phyloP scores from a whole-genome alignment of 92 coral and sea anemone genomes.

The Porites divaricata region DNA sequence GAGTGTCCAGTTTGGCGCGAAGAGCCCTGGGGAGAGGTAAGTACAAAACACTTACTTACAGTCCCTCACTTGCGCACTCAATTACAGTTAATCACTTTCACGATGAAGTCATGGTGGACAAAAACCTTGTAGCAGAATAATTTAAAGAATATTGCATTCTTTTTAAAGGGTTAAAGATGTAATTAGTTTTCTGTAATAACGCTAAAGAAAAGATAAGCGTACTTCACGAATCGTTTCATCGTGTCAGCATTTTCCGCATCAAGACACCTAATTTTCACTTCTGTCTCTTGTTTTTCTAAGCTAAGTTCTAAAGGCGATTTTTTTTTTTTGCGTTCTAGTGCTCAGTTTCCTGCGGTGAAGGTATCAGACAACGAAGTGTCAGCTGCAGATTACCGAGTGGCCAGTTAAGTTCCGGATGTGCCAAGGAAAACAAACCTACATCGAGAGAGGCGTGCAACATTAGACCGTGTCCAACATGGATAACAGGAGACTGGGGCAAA shows the following conservation, averaged over 20 bases:
- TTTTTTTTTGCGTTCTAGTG: constrained; percentile 7
- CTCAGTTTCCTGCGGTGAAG: constrained; percentile 67
- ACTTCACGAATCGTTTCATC: no score
- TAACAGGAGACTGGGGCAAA: constrained; percentile 73
- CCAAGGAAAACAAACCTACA: constrained; percentile 54
- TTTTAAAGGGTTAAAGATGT: no score
- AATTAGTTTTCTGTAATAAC: no score
- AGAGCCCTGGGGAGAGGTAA: constrained; percentile 73
- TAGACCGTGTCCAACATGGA: constrained; percentile 72
- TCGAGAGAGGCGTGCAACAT: constrained; percentile 50
- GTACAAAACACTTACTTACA: background rate
- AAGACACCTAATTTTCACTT: no score
- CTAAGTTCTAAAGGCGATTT: background rate
- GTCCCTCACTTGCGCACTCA: no score
- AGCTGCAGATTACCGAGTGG: constrained; percentile 61
- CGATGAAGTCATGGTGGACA: no score
- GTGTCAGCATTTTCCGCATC: no score
- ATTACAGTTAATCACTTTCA: no score
- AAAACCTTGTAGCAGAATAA: no score
- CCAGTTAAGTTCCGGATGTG: constrained; percentile 55
- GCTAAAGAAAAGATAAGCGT: no score
- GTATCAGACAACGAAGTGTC: constrained; percentile 62
- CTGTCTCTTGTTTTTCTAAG: no score
- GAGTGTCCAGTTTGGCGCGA: constrained; percentile 74
- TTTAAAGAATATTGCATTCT: no score